Evolutionary conservation across 2,113 vertebrate species (phyloP), one percentile per base, ranked within the genome.

Genomic region (Balaenoptera acutorostrata): DNA sequence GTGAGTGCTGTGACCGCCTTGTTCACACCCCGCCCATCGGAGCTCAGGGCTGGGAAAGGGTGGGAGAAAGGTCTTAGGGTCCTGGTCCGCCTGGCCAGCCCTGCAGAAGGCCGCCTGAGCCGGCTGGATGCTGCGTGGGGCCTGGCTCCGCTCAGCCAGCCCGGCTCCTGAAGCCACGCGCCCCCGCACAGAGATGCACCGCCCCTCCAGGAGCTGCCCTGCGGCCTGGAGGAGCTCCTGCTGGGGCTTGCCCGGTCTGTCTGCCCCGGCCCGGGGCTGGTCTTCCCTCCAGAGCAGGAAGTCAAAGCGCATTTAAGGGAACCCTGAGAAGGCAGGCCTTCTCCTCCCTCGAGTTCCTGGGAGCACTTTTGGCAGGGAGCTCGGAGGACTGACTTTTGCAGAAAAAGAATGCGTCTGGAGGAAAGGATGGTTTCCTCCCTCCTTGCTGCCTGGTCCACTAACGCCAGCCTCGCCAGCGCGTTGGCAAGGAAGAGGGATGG

Each of bases 391-490:
- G 59, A 13, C 36, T 75, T 85, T 80, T 80, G 14, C 3, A 71
- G 41, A 44, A 11, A 71, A 84, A 49, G 31, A 21, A 49, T 2
- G 8, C 25, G 4, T 59, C 63, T 64, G 44, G 52, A 78, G 14
- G 20, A 55, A 87, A 29, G 5, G 13, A 55, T 2, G 52, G 20
- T 6, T 27, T 41, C 63, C n/a, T 52, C 20, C 15, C 13, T 72
- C 46, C 52, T 14, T 72, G 55, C 57, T 61, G 52, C 23, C 61
- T 6, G 44, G 63, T 27, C 25, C 2, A 52, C 2, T 5, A 3
- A n/a, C 3, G 21, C 33, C 25, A 15, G 39, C 33, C 39, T 94
- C 11, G 0, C 8, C 9, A 14, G 10, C 2, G 0, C 13, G 0
- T 20, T 36, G 17, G 44, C 25, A 27, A 64, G 63, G 27, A 72